Base-by-base conservation (phyloP, 2,888 invertebrate species). In the Acholoe squamosa region DNA sequence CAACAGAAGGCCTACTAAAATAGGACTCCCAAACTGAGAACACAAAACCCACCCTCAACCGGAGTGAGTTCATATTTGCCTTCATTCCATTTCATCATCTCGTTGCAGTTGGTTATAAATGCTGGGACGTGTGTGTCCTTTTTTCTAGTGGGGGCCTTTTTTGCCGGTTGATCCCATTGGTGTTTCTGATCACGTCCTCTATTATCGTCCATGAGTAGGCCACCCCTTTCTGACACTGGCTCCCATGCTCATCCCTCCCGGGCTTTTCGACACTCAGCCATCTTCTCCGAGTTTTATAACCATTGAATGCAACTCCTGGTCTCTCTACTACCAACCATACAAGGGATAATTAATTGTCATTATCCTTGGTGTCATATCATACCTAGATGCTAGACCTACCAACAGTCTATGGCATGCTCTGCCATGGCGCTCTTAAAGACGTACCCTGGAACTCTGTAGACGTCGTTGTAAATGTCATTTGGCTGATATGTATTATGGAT, bases 1-100 rank as follows among this genome's bases (percentile, higher is more conserved):
- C 14, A 43, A 19, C 61, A 61, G 61, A 61, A 61, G n/a, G 61
- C 61, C 3, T 1, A 19, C 19, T 14, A 61, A 61, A 61, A 61
- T 19, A 14, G 22, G 14, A 0, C 14, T 61, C 61, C 61, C 5
- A 61, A 61, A 7, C 19, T 61, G 61, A n/a, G 61, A 3, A 61
- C 61, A 61, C 61, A 61, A 61, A 61, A 61, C 61, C 19, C 22
- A n/a, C 3, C 61, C 61, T 61, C 61, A 61, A 61, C 61, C 12
- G 61, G 61, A 61, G 61, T 61, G 61, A 61, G 80, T 19, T 34
- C 12, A 14, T 80, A 19, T 33, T 80, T 80, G 80, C 34, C 33
- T 34, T 80, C 43, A n/a, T 80, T 80, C 80, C 80, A 34, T 80
- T 80, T 80, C 80, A 33, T 80, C 80, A 80, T 34, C 34, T 34